Conservation (phyloP, 1,140 invertebrate species). For the Drosophila kohkoa region DNA sequence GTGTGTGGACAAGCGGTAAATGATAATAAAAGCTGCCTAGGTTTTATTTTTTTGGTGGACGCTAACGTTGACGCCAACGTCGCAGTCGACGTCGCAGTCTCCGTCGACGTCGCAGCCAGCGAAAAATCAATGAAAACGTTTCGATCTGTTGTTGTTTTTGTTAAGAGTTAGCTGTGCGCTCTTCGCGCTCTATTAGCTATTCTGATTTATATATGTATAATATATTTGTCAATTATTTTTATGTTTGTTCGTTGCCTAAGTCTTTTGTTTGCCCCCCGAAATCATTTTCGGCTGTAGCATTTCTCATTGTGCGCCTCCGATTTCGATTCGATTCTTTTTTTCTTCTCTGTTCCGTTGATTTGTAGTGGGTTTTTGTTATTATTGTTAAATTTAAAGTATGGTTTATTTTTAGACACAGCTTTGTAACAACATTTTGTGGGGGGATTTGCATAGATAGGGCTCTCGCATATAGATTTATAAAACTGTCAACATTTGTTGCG, state of each 20-base stretch:
- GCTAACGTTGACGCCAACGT: background rate
- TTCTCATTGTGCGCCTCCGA: constrained; percentile 33
- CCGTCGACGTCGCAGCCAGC: constrained; percentile 42
- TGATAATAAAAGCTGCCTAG: constrained; percentile 75
- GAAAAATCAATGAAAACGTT: constrained; percentile 70
- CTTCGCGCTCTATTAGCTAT: constrained; percentile 70
- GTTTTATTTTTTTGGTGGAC: constrained; percentile 49
- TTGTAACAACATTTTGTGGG: constrained; percentile 24
- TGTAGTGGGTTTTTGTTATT: constrained; percentile 42
- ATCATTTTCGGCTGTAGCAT: constrained; percentile 45
- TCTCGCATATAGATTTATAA: constrained; percentile 43
- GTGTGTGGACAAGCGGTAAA: constrained; percentile 70
- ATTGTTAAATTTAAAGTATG: constrained; percentile 41
- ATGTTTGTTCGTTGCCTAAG: constrained; percentile 60
- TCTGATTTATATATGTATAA: constrained; percentile 81
- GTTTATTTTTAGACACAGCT: constrained; percentile 64
- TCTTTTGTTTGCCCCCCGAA: constrained; percentile 60
- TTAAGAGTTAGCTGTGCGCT: constrained; percentile 54
- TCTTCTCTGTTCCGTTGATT: constrained; percentile 13
- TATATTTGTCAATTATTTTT: constrained; percentile 83
- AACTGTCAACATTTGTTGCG: constrained; percentile 76
- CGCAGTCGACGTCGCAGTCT: constrained; percentile 20
- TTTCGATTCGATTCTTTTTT: background rate
- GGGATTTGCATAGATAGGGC: constrained; percentile 45
- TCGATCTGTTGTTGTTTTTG: constrained; percentile 39